Percentiles rank a stretch among this genome's conserved stretches.
These are phyloP conservation scores for Stichopus horrens DNA, from an alignment of 53 echinoderm and acorn worm genomes.

Conservation along the genomic window DNA sequence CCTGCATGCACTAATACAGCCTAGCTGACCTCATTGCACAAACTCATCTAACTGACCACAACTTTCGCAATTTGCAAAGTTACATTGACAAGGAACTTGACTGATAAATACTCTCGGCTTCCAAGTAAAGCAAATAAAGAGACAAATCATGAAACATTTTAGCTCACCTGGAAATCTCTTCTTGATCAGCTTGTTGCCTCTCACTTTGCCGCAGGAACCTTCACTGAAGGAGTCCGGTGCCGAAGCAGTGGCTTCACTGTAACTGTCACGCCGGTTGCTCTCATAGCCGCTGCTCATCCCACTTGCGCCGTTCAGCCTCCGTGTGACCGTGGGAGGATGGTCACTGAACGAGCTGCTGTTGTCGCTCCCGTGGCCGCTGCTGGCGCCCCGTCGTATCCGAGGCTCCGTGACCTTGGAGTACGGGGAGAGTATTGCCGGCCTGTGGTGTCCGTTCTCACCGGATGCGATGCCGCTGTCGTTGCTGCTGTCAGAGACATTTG, in stretches of 20 bases:
- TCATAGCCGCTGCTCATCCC: conserved; percentile 98
- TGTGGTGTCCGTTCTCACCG: conserved; percentile 80
- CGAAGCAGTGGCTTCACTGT: conserved; percentile 87
- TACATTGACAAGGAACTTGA: too few species aligned
- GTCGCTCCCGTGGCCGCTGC: conserved; percentile 97
- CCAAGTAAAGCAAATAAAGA: too few species aligned
- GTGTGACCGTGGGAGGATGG: conserved; percentile 59
- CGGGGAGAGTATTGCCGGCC: conserved; percentile 86
- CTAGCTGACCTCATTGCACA: too few species aligned
- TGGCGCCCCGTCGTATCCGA: conserved; percentile 66
- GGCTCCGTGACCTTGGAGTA: conserved; percentile 93
- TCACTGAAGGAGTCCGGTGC: conserved; percentile 95
- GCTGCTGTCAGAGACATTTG: conserved; percentile 94
- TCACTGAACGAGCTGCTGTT: conserved; percentile 98
- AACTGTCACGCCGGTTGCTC: conserved; percentile 95
- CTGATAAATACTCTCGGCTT: too few species aligned
- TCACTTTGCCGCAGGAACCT: conserved; percentile 84
- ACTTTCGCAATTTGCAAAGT: too few species aligned
- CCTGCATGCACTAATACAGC: too few species aligned
- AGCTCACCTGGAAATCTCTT: conserved; percentile 87
- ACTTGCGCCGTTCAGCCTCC: conserved; percentile 70
- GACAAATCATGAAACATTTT: too few species aligned
- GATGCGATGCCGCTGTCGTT: conserved; percentile 97
- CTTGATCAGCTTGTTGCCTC: conserved; percentile 79
- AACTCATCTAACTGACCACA: too few species aligned